Evolutionary conservation across 2,888 invertebrate species (phyloP).

Genomic region (Ophion slaviceki): DNA sequence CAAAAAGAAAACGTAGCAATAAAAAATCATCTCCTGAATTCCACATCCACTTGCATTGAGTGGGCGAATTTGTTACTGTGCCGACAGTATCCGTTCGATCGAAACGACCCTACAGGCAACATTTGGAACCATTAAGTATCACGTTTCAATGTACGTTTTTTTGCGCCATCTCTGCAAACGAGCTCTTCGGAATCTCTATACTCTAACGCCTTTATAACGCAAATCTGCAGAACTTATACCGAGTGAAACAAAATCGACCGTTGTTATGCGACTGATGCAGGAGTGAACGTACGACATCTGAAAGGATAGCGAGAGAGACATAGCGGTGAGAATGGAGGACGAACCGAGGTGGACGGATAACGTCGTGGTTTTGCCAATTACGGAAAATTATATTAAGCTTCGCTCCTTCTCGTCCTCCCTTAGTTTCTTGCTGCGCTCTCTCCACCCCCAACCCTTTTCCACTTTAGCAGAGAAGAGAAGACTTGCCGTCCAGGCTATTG

Average conservation of each 20-base stretch:
- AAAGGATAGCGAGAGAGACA: background rate
- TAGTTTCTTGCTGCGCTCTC: conserved; percentile 18
- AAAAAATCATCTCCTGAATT: too few relatives aligned
- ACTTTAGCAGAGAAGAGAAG: conserved; percentile 11
- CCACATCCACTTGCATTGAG: too few relatives aligned
- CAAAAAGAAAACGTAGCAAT: too few relatives aligned
- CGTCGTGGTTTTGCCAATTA: conserved; percentile 71
- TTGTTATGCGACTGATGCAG: background rate
- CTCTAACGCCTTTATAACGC: too few relatives aligned
- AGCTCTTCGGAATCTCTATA: too few relatives aligned
- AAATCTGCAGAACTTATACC: background rate
- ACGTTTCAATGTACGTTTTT: too few relatives aligned
- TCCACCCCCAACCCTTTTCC: background rate
- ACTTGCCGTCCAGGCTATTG: background rate
- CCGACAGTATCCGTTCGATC: too few relatives aligned
- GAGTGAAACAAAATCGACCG: background rate
- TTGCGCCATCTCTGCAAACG: too few relatives aligned
- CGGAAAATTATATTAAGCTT: conserved; percentile 75
- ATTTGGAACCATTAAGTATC: too few relatives aligned
- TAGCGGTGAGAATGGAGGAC: conserved; percentile 6
- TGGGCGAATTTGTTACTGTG: too few relatives aligned
- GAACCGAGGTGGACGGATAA: conserved; percentile 48
- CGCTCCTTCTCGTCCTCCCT: conserved; percentile 54
- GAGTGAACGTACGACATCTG: background rate
- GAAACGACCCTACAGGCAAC: too few relatives aligned